Evolutionary conservation across 2,888 invertebrate genomes (phyloP), one percentile per base, ranked within the genome.

Genomic region (Cataglyphis cursor): DNA sequence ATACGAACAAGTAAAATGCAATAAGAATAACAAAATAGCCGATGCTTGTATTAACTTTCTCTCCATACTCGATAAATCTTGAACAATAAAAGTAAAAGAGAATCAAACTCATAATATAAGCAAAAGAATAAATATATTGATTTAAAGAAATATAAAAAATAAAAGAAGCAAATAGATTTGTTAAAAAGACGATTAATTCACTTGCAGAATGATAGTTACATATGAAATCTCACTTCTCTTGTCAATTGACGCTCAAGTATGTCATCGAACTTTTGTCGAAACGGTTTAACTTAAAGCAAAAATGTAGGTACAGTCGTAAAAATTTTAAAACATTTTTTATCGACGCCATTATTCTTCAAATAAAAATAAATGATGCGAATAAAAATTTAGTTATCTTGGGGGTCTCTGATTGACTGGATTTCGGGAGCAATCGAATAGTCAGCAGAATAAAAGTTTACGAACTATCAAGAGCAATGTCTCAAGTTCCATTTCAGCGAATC

Each of bases 401-500:
- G 35, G 5, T 35, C 35, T 51, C n/a, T n/a, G 8, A 51, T 51
- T 8, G 18, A 51, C n/a, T 51, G n/a, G 8, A 51, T 51, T 51
- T 51, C n/a, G 18, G n/a, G 51, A 51, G 9, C 18, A 6, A 18
- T 51, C 51, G 51, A 51, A n/a, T 51, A 1, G 48, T 48, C 18
- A 18, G 48, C 18, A 6, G 18, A 59, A 38, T 38, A 24, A 54
- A 57, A 74, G 15, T 83, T 41, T 31, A 74, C 80, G 31, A 85
- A 94, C 94, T 90, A 88, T 96, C 51, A 95, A 94, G 15, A 96
- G 75, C 0, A 96, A 92, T 0, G 95, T 95, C 93, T 96, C 96
- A 81, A 97, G 95, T 93, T 97, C 97, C 87, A 97, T 94, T 90
- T 97, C 97, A 0, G 97, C 97, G 87, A 98, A 96, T 90, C 97